A percentile compares a stretch with the other conserved stretches of the same genome.
These are phyloP conservation scores for Ennomos erosarius DNA, from an alignment of 2,888 invertebrate species.

Conservation along the genomic window DNA sequence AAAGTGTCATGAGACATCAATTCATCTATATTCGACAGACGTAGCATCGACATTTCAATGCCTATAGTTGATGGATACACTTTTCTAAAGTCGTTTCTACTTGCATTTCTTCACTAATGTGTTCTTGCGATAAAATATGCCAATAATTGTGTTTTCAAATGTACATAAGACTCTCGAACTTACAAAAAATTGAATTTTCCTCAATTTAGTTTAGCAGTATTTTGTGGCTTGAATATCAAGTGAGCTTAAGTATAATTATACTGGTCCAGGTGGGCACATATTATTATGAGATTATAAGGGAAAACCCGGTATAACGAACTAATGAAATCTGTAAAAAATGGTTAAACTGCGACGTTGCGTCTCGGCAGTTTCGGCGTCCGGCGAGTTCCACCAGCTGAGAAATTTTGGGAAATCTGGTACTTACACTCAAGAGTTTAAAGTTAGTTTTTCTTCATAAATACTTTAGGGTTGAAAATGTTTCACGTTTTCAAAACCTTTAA, in stretches of 20 bases:
- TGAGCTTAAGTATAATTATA: conserved; percentile 49
- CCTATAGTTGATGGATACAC: conserved; percentile 15
- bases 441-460: too few relatives aligned
- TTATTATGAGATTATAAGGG: conserved; percentile 58
- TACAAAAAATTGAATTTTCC: conserved; percentile 3
- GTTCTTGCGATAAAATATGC: not conserved
- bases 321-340: conserved; percentile 52
- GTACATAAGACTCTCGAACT: conserved; percentile 9
- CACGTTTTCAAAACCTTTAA: too few relatives aligned
- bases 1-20: conserved; percentile 23
- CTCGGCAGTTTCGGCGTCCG: not conserved
- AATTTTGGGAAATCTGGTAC: conserved; percentile 8
- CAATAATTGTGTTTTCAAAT: conserved; percentile 24
- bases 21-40: conserved; percentile 11
- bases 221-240: conserved; percentile 15
- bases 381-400: not conserved
- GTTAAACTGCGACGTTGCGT: conserved; percentile 24
- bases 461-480: too few relatives aligned
- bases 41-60: conserved; percentile 11
- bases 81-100: conserved; percentile 29
- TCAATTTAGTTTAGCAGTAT: conserved; percentile 12
- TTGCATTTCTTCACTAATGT: conserved; percentile 15
- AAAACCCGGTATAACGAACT: conserved; percentile 52
- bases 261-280: conserved; percentile 54
- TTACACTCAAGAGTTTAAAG: not conserved